Evolutionary conservation across 1,140 invertebrate genomes (phyloP), one percentile per base, ranked within the genome.

Genomic region (Meteorus sp.): DNA sequence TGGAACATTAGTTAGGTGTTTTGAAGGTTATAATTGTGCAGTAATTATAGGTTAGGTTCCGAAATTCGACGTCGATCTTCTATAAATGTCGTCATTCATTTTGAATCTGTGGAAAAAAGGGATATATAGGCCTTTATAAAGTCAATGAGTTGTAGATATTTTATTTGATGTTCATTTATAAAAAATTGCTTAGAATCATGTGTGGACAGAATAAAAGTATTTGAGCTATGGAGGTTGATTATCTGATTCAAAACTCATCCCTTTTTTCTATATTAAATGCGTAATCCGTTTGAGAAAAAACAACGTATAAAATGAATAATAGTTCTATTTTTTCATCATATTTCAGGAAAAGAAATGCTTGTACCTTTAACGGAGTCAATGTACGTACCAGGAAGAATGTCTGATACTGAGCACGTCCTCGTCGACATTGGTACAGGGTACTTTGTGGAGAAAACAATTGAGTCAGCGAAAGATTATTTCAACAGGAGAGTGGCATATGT

Each of bases 391-490:
- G 95, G 95, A 7, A 86, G 85, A 69, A 81, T 97, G 44, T 83
- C 85, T 59, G 88, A 96, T 74, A 85, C 89, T 11, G 84, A 91
- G 54, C 90, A 89, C 76, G 92, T 97, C 19, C 79, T 97, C 8
- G 89, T 97, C 57, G 94, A 97, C 77, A 89, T 98, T 75, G 95
- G 95, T 43, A 97, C 95, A 56, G 93, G 94, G 63, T 98, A 97
- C 77, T 97, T 91, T 81, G 89, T 91, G n/a, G 89, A 95, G 77
- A 93, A 95, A 87, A 85, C 87, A 71, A 82, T 93, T 58, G 83
- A 85, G 22, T 86, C 88, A 61, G 92, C 91, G 0, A 92, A 93
- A 74, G 89, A 95, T 69, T 97, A 97, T 71, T 97, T 97, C 72
- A 90, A 91, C 78, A 85, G 94, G 57, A 94, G 94, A 84, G 88